Evolutionary conservation across 1,140 invertebrate species (phyloP), one percentile per base, ranked within the genome.

Genomic region (Pseudobourletiella spinata): DNA sequence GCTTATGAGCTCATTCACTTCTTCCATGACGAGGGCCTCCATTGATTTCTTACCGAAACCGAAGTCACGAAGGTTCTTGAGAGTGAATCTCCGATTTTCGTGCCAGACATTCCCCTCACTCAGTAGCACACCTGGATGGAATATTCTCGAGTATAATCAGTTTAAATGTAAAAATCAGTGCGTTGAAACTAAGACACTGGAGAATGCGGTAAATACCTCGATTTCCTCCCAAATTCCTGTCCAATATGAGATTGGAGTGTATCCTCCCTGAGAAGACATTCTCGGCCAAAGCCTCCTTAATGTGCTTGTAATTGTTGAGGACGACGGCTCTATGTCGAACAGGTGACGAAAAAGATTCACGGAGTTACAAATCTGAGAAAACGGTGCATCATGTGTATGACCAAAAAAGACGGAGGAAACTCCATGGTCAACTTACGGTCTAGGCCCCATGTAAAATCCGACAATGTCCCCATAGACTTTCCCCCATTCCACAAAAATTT

Each of bases 1-100:
- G 3, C 57, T 25, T 6, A 63, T 24, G 3, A 71, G 32, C 18
- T 71, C 69, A 3, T 48, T 20, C 0, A 70, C 64, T 42, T 77
- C 75, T 24, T 73, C 70, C 24, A 71, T 65, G 8, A 72, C 60
- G 3, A 70, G 15, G 2, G 43, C 50, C 64, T 78, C 77, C 69
- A 78, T 69, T 1, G 68, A 67, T 15, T 61, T 66, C 64, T 72
- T 76, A 1, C 77, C 78, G 56, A 79, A 71, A 8, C 77, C 78
- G 44, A 79, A 72, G 44, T 77, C 71, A 42, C 74, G 60, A 11
- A 79, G 69, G 8, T 74, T 73, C 4, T 69, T 65, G 35, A 79
- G 57, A 1, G 73, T 57, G 59, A 77, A 78, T n/a, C 73, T 70
- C 18, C 77, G 66, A 42, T 79, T 75, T 58, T 78, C 74, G 59